These are phyloP conservation scores for Corynorhinus townsendii DNA, from an alignment of 2,113 vertebrate genomes.

Conservation along the genomic window DNA sequence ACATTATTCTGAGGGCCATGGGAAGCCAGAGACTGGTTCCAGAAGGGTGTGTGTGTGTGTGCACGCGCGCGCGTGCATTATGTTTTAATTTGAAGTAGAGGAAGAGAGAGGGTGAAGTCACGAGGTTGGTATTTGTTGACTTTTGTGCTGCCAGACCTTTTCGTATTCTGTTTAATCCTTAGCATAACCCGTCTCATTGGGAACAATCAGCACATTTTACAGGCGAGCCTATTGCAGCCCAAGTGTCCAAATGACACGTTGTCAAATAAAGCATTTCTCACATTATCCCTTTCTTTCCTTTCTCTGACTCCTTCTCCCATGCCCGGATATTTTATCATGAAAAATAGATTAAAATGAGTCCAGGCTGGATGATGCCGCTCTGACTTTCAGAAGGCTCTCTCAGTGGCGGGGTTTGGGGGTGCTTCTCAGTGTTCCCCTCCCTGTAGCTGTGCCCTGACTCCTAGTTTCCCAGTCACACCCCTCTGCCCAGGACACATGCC, in stretches of 20 bases:
- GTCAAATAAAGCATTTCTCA: conserved; percentile 84
- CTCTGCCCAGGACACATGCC: background rate
- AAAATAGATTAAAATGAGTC: conserved; percentile 79
- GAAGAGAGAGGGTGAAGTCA: background rate
- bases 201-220: background rate
- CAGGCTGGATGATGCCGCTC: conserved; percentile 65
- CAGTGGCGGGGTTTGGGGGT: background rate
- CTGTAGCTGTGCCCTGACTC: too few species aligned
- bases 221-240: background rate
- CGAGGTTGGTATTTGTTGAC: background rate
- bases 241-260: conserved; percentile 82
- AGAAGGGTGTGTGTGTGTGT: background rate
- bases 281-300: conserved; percentile 77
- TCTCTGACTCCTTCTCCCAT: conserved; percentile 72
- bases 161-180: background rate
- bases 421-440: background rate
- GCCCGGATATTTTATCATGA: conserved; percentile 78
- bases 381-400: conserved; percentile 59
- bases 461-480: accelerated
- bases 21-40: background rate
- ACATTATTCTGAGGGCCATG: background rate
- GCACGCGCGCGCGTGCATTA: too few species aligned
- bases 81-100: background rate
- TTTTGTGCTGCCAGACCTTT: background rate
- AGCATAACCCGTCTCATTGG: background rate